A percentile compares a stretch with the other conserved stretches of the same genome.
Evolutionary conservation across 2,797 vertebrate genomes (phyloP).

Genomic region (Anniella stebbinsi): DNA sequence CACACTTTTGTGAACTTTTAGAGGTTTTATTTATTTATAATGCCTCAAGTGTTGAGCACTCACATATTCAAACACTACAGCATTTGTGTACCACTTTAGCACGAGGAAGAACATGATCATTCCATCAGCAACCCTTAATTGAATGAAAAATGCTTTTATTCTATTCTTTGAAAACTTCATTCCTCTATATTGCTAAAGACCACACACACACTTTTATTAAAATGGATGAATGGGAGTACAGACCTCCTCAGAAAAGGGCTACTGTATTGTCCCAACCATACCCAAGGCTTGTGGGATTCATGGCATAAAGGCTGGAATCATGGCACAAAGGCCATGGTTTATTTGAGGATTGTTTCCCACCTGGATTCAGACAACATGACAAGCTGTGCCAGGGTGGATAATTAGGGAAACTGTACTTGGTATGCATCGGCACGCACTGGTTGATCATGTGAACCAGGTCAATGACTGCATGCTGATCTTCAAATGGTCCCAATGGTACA

Average conservation of each 20-base stretch:
- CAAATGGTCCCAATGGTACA: too few species aligned
- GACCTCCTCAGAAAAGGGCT: neutral
- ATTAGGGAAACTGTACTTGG: too few species aligned
- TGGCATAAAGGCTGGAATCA: too few species aligned
- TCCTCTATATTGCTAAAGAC: neutral
- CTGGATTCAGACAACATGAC: too few species aligned
- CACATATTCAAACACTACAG: neutral
- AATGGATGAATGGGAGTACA: too few species aligned
- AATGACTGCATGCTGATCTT: too few species aligned
- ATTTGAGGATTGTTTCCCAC: too few species aligned
- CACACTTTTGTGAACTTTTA: neutral
- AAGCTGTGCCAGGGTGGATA: too few species aligned
- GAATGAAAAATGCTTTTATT: neutral
- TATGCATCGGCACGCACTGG: too few species aligned
- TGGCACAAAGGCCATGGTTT: too few species aligned
- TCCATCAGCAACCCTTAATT: neutral
- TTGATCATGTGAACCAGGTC: too few species aligned
- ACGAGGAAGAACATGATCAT: neutral
- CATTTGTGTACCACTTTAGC: neutral
- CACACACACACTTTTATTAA: neutral
- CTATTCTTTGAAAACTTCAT: too few species aligned
- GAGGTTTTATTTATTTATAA: neutral
- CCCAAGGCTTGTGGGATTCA: neutral
- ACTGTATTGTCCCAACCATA: neutral
- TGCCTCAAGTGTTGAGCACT: neutral